Base-by-base conservation (phyloP, 2,797 vertebrate species). In the Microchirus variegatus region DNA sequence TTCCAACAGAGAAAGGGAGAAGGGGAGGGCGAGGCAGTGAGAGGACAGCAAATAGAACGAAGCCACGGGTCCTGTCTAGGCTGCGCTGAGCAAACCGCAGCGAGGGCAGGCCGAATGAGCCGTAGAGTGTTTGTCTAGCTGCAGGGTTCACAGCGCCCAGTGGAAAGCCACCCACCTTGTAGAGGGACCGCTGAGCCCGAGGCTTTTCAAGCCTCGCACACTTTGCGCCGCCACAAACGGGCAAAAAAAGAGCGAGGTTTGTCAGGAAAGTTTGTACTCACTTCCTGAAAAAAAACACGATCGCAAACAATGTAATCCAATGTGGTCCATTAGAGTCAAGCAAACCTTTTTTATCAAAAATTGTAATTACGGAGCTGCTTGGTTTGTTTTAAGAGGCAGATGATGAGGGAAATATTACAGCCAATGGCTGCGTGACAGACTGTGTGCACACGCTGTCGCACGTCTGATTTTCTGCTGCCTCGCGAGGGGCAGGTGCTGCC, bases 121-220 rank as follows among this genome's bases (percentile, higher is more conserved):
- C 77, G 57, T 74, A 71, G 63, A 78, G 86, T 93, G 87, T 93
- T 94, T 94, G 86, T 91, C 79, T 93, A 90, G 88, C 87, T 84
- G 84, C 88, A 87, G 71, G 87, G 82, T 89, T 91, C 82, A 73
- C 15, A 68, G 87, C 82, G 67, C 81, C 77, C 75, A 70, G 81
- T 77, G 82, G 78, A 82, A 89, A 92, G 84, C 93, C 93, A 93
- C 93, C 93, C 92, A 94, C 92, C 88, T 87, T 74, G 91, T 78
- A 49, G 78, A 72, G 83, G 85, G 77, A 81, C 82, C 76, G 41
- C 81, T 61, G 82, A 44, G 73, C 77, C 77, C 58, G 15, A 87
- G 77, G 77, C 80, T 42, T 83, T 82, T 87, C 64, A 79, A 67
- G 72, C 75, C 56, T 81, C 76, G 64, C 78, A 82, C 78, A 72